A percentile compares a stretch with the other conserved stretches of the same genome.
Conservation (phyloP, 2,888 invertebrate species). For the Macrophya alboannulata region DNA sequence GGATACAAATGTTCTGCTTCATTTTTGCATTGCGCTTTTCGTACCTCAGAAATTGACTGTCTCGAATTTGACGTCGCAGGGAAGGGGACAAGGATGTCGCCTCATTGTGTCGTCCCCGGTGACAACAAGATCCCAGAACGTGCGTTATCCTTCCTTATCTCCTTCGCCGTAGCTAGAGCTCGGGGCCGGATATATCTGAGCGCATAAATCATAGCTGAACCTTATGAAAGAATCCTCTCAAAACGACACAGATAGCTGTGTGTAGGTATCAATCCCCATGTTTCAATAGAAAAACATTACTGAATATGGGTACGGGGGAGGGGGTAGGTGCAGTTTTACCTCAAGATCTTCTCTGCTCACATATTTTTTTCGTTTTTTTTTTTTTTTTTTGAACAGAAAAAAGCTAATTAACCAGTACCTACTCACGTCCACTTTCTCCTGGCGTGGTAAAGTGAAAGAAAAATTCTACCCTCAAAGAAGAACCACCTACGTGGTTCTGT, state of each 20-base stretch:
- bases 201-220: constrained; percentile 43
- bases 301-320: background rate
- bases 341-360: background rate
- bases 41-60: constrained; percentile 36
- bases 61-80: constrained; percentile 1
- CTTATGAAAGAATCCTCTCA: background rate
- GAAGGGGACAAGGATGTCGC: background rate
- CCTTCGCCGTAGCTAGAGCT: background rate
- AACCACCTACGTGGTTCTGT: background rate
- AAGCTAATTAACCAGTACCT: constrained; percentile 12
- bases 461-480: constrained; percentile 26
- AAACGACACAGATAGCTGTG: constrained; percentile 11
- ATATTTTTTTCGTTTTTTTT: background rate
- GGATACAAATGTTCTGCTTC: background rate
- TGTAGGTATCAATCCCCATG: constrained; percentile 17
- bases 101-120: constrained; percentile 40
- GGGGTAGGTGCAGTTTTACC: background rate
- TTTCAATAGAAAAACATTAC: constrained; percentile 23
- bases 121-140: constrained; percentile 47
- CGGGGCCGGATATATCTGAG: constrained; percentile 24
- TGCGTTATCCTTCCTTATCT: constrained; percentile 51
- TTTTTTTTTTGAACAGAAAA: background rate
- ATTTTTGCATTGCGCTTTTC: background rate
- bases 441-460: constrained; percentile 9
- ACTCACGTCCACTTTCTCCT: background rate